These are phyloP conservation scores for Bellardia bayeri DNA, from an alignment of 2,888 invertebrate species.

Conservation along the genomic window DNA sequence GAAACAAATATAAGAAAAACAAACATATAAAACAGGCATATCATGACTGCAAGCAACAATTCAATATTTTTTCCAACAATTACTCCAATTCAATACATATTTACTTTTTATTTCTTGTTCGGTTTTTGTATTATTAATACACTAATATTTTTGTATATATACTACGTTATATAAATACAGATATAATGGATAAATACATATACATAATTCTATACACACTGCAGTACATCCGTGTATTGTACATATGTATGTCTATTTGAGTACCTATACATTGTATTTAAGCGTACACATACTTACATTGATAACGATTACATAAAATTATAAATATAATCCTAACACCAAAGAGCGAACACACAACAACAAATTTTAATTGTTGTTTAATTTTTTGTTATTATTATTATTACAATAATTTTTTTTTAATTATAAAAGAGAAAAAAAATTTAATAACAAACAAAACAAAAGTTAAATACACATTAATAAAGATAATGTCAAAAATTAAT, in stretches of 20 bases:
- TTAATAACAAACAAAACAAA: slow-evolving; percentile 25
- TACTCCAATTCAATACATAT: neutral
- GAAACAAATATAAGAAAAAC: neutral
- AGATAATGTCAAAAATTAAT: slow-evolving; percentile 44
- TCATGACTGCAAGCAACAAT: slow-evolving; percentile 29
- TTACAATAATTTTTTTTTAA: neutral
- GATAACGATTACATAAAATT: slow-evolving; percentile 42
- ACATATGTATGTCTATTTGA: neutral
- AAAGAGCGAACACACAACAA: slow-evolving; percentile 21
- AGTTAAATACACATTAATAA: slow-evolving; percentile 49
- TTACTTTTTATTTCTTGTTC: neutral
- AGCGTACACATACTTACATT: neutral
- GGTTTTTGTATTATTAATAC: neutral
- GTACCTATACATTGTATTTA: slow-evolving; percentile 9
- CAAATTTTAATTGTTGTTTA: slow-evolving; percentile 46
- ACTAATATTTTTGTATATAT: neutral
- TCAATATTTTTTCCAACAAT: neutral
- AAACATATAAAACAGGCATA: slow-evolving; percentile 44
- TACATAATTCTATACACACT: neutral
- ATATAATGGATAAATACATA: neutral
- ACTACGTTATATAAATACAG: neutral
- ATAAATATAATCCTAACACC: slow-evolving; percentile 48
- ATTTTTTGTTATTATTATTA: slow-evolving; percentile 26
- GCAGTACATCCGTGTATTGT: neutral
- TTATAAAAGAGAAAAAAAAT: neutral